These are phyloP conservation scores for Aurelia coerulea DNA, from an alignment of 30 jellyfish, hydroid and myxozoan species.

Conservation along the genomic window DNA sequence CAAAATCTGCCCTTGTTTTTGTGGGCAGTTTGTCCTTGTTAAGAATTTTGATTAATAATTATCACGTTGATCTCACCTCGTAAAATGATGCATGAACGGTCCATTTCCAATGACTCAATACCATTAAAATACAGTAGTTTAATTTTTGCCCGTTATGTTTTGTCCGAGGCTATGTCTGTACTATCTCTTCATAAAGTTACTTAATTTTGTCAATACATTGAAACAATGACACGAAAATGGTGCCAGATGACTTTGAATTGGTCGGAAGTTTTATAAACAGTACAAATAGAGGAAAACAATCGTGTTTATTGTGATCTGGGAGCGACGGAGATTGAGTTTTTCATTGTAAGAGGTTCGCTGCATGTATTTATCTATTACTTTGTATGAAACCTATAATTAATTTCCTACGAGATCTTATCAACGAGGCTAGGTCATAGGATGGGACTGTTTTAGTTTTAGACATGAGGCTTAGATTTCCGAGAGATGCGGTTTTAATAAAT, in stretches of 20 bases:
- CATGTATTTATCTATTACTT: slow-evolving; percentile 6
- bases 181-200: too few species aligned
- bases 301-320: slow-evolving; percentile 13
- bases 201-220: too few species aligned
- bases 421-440: slow-evolving; percentile 45
- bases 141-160: too few species aligned
- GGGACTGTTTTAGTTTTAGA: neutral
- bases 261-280: slow-evolving; percentile 5
- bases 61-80: too few species aligned
- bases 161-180: too few species aligned
- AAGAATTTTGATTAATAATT: too few species aligned
- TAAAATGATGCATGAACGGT: too few species aligned
- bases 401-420: slow-evolving; percentile 44
- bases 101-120: too few species aligned
- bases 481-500: neutral
- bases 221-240: too few species aligned
- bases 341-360: neutral
- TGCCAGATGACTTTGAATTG: neutral
- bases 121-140: too few species aligned
- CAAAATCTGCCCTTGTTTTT: too few species aligned
- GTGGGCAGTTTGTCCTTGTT: too few species aligned
- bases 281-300: neutral
- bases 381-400: slow-evolving; percentile 39
- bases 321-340: slow-evolving; percentile 44
- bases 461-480: slow-evolving; percentile 6